Evolutionary conservation across 2,888 invertebrate genomes (phyloP).

Genomic region (Xestia xanthographa): DNA sequence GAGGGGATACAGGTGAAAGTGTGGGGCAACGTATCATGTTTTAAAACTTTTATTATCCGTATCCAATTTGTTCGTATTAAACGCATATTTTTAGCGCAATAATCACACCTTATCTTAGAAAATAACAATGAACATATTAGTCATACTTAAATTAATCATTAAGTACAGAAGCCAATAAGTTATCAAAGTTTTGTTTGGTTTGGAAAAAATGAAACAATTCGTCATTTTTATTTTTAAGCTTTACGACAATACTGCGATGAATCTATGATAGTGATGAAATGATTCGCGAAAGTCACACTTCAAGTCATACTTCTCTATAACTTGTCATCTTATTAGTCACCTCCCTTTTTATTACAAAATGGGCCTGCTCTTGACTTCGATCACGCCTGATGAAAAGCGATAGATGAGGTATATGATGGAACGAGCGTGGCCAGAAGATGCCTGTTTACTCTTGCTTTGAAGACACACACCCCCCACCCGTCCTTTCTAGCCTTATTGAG

Average conservation of each 20-base stretch:
- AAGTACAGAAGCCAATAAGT: slow-evolving; percentile 17
- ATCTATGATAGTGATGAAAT: neutral
- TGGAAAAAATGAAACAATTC: neutral
- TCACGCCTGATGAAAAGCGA: too few relatives aligned
- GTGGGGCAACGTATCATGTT: too few relatives aligned
- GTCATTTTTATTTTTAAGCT: slow-evolving; percentile 15
- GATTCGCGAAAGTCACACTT: neutral
- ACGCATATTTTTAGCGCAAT: slow-evolving; percentile 3
- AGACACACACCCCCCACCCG: too few relatives aligned
- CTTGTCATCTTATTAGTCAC: too few relatives aligned
- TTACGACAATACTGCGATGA: neutral
- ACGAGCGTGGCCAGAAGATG: too few relatives aligned
- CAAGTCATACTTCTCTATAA: too few relatives aligned
- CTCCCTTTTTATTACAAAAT: too few relatives aligned
- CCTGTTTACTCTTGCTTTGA: too few relatives aligned
- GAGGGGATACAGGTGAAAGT: too few relatives aligned
- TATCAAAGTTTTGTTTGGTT: slow-evolving; percentile 9
- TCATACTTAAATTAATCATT: slow-evolving; percentile 17
- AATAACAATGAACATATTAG: slow-evolving; percentile 13
- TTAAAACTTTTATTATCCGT: neutral
- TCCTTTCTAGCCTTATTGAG: neutral
- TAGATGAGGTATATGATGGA: too few relatives aligned
- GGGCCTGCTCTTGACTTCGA: too few relatives aligned
- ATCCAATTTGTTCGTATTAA: neutral
- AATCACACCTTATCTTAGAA: slow-evolving; percentile 11